A percentile compares a stretch with the other conserved stretches of the same genome.
phyloP scores from a whole-genome alignment of 1,140 invertebrate genomes.

The Polyergus mexicanus region DNA sequence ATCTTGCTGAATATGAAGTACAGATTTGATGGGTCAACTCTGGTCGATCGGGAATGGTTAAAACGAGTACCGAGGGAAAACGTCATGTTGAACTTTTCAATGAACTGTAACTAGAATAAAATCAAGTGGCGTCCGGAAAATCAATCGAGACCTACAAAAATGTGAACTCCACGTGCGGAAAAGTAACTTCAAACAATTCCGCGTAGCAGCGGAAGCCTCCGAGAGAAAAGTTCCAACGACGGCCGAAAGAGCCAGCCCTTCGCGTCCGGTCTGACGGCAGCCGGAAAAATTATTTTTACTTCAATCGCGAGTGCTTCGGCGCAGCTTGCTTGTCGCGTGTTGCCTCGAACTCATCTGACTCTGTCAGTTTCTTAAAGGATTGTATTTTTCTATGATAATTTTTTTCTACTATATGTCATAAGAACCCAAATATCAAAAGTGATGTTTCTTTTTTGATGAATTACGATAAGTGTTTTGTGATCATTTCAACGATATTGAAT shows the following conservation, averaged over 20 bases:
- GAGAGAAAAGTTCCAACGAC: conserved; percentile 43
- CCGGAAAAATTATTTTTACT: conserved; percentile 71
- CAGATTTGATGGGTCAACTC: neutral
- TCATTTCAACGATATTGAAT: neutral
- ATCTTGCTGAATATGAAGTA: neutral
- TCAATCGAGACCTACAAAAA: conserved; percentile 38
- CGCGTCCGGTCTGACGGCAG: conserved; percentile 57
- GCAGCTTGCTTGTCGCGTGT: conserved; percentile 12
- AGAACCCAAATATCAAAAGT: no score
- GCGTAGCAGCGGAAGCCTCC: conserved; percentile 24
- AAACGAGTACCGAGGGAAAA: neutral
- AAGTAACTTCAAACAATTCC: conserved; percentile 31
- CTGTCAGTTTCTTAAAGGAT: neutral
- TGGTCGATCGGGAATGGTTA: neutral
- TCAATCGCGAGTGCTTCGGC: conserved; percentile 36
- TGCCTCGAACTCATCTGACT: neutral
- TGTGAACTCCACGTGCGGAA: conserved; percentile 45
- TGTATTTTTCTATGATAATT: neutral
- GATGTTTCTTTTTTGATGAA: neutral
- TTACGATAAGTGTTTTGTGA: neutral
- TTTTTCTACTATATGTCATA: neutral
- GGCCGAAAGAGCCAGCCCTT: neutral
- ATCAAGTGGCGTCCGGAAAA: neutral
- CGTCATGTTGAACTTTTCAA: neutral
- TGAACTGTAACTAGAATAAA: conserved; percentile 17